These are phyloP conservation scores for Neogale vison DNA, from an alignment of 2,113 vertebrate genomes.

Conservation along the genomic window DNA sequence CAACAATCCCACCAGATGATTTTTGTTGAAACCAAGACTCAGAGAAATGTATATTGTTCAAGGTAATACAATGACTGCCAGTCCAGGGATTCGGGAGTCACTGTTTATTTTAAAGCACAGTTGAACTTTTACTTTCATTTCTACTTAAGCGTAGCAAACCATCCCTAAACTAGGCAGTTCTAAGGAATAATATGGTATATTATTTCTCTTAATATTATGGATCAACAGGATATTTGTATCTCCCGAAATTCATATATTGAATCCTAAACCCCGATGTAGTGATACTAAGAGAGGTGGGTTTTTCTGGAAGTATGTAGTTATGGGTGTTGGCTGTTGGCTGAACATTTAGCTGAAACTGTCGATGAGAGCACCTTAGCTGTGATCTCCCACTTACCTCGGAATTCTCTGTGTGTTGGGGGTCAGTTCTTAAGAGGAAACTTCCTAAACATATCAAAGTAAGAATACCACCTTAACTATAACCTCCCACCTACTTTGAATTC, in stretches of 20 bases:
- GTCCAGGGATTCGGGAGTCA: not conserved
- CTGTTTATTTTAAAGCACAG: not conserved
- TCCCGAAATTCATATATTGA: not conserved
- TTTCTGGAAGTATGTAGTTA: not conserved
- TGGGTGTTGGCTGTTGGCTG: not conserved
- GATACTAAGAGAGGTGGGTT: no score
- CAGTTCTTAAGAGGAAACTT: not conserved
- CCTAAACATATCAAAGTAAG: not conserved
- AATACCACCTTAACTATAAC: not conserved
- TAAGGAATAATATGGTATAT: not conserved
- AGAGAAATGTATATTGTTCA: not conserved
- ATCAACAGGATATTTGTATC: not conserved
- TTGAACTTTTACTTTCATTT: not conserved
- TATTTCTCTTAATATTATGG: not conserved
- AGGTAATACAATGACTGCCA: not conserved
- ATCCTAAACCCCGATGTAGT: not conserved
- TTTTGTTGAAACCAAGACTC: not conserved
- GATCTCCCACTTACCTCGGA: not conserved
- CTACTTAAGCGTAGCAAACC: not conserved
- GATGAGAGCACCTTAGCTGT: accelerated
- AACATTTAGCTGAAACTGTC: not conserved
- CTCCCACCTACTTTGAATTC: not conserved
- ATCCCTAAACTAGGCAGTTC: not conserved
- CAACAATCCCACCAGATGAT: not conserved
- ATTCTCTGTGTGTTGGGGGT: not conserved